A percentile compares a stretch with the other conserved stretches of the same genome.
Evolutionary conservation across 2,888 invertebrate genomes (phyloP).

Genomic region (Nysson spinosus): DNA sequence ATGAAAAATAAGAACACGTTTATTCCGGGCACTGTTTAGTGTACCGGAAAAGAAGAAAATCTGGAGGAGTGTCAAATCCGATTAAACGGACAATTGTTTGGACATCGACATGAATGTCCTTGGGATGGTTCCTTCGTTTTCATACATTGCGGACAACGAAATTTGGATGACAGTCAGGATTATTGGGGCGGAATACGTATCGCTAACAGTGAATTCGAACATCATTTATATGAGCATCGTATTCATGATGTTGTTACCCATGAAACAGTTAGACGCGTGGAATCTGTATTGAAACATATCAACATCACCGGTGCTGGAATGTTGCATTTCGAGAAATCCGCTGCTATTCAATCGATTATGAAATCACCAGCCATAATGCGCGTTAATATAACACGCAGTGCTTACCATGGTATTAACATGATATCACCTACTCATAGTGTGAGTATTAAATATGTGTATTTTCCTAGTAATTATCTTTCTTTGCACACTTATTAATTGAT

Average conservation of each 20-base stretch:
- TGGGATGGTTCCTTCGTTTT: constrained; percentile 96
- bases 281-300: constrained; percentile 88
- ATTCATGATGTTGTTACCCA: constrained; percentile 90
- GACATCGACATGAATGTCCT: constrained; percentile 89
- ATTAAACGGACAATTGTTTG: constrained; percentile 92
- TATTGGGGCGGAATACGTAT: constrained; percentile 99
- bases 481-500: background rate
- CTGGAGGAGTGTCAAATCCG: constrained; percentile 92
- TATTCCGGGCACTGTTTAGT: constrained; percentile 78
- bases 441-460: constrained; percentile 29
- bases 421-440: constrained; percentile 91
- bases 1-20: background rate
- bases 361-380: constrained; percentile 90
- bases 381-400: constrained; percentile 90
- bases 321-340: constrained; percentile 95
- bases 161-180: constrained; percentile 82
- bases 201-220: constrained; percentile 93
- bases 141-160: constrained; percentile 90
- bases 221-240: constrained; percentile 88
- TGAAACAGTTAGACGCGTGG: constrained; percentile 82
- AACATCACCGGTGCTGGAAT: constrained; percentile 96
- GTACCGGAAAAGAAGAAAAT: constrained; percentile 85
- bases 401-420: constrained; percentile 94
- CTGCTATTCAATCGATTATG: constrained; percentile 93
- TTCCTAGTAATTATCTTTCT: no score